These are phyloP conservation scores for Porites lobata DNA, from an alignment of 92 coral and sea anemone genomes.

Conservation along the genomic window DNA sequence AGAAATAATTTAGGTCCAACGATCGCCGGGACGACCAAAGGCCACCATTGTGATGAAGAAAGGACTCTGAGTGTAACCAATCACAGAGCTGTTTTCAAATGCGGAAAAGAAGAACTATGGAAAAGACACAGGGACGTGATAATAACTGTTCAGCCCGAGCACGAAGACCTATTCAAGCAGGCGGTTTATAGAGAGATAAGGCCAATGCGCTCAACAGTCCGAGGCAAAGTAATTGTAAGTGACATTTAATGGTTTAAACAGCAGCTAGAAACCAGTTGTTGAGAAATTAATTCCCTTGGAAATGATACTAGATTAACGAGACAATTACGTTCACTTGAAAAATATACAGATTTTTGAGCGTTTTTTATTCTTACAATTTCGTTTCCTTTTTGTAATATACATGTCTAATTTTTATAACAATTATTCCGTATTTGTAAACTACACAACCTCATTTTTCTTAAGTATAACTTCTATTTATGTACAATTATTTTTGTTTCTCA, in stretches of 20 bases:
- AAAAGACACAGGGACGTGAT: neutral
- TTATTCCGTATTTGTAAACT: too few relatives aligned
- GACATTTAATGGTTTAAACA: neutral
- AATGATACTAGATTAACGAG: neutral
- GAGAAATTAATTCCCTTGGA: neutral
- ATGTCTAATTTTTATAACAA: too few relatives aligned
- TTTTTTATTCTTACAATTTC: neutral
- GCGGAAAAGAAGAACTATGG: too few relatives aligned
- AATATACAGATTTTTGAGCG: too few relatives aligned
- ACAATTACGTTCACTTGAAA: too few relatives aligned
- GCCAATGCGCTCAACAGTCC: constrained; percentile 4
- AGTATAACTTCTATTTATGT: too few relatives aligned
- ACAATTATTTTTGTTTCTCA: too few relatives aligned
- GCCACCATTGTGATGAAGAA: constrained; percentile 2
- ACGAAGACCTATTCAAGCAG: neutral
- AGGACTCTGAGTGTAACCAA: too few relatives aligned
- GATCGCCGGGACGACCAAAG: constrained; percentile 4
- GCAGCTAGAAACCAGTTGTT: neutral
- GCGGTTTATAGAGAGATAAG: constrained; percentile 1
- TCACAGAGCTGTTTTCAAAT: neutral
- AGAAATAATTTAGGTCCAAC: neutral
- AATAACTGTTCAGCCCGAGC: neutral
- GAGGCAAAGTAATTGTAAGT: constrained; percentile 1
- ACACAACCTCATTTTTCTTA: too few relatives aligned
- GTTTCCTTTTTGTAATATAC: neutral